Conservation (phyloP, 2,797 vertebrate species). For the Macrochelys suwanniensis region DNA sequence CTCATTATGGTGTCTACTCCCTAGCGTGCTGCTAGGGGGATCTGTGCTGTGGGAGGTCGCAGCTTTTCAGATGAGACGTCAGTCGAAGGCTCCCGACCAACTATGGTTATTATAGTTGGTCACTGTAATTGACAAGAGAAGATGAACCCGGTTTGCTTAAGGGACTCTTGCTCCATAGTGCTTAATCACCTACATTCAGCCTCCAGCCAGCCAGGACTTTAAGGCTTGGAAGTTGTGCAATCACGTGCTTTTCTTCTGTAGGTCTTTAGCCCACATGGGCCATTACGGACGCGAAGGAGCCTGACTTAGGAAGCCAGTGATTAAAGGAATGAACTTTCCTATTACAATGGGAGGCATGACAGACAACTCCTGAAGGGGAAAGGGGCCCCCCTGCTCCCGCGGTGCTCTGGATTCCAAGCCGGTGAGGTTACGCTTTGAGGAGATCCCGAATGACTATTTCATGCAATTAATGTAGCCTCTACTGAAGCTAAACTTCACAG, state of each 20-base stretch:
- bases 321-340: not conserved
- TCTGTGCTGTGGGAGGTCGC: not conserved
- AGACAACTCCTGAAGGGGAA: not conserved
- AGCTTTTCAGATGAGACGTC: not conserved
- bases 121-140: not conserved
- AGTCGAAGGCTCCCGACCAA: not conserved
- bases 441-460: not conserved
- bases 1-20: too few relatives aligned
- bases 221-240: not conserved
- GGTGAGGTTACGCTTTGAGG: not conserved
- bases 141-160: not conserved
- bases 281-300: not conserved
- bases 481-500: not conserved
- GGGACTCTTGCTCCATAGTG: not conserved
- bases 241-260: not conserved
- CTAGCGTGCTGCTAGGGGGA: not conserved
- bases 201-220: not conserved
- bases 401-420: not conserved
- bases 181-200: not conserved
- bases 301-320: too few relatives aligned
- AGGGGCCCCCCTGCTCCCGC: not conserved
- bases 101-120: not conserved
- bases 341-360: not conserved
- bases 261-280: not conserved
- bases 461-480: not conserved